These are phyloP conservation scores for Pseudopleuronectes americanus DNA, from an alignment of 2,797 vertebrate species.

Conservation along the genomic window DNA sequence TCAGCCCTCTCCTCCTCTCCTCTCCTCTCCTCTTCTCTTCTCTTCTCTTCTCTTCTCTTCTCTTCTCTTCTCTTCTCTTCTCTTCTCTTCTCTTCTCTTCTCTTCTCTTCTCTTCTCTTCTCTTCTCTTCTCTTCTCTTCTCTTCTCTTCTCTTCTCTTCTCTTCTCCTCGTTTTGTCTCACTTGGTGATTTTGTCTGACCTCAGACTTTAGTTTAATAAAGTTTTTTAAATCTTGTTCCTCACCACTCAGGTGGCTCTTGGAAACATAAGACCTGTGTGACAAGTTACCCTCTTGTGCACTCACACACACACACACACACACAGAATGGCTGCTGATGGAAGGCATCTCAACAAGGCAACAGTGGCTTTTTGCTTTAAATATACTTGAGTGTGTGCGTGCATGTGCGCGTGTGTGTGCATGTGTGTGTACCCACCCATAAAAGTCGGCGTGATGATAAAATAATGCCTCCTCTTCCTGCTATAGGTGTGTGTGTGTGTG, in stretches of 20 bases:
- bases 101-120: not conserved
- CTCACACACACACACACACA: too few relatives aligned
- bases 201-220: too few relatives aligned
- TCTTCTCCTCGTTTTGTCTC: not conserved
- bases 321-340: slow-evolving; percentile 25
- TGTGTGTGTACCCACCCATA: not conserved
- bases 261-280: too few relatives aligned
- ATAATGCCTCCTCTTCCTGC: slow-evolving; percentile 65
- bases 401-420: not conserved
- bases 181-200: too few relatives aligned
- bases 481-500: slow-evolving; percentile 34
- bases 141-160: not conserved
- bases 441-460: slow-evolving; percentile 56
- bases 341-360: slow-evolving; percentile 46
- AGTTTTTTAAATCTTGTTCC: too few relatives aligned
- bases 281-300: too few relatives aligned
- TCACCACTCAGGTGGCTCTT: too few relatives aligned
- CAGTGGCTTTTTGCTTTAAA: slow-evolving; percentile 47
- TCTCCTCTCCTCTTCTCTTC: not conserved
- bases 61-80: not conserved
- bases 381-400: slow-evolving; percentile 12
- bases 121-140: not conserved
- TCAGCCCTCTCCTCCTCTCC: slow-evolving; percentile 24
- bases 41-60: not conserved
- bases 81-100: slow-evolving; percentile 7